Percentiles rank a stretch among this genome's conserved stretches.
Evolutionary conservation across 2,888 invertebrate species (phyloP).

Genomic region (Lamellibrachia satsuma): DNA sequence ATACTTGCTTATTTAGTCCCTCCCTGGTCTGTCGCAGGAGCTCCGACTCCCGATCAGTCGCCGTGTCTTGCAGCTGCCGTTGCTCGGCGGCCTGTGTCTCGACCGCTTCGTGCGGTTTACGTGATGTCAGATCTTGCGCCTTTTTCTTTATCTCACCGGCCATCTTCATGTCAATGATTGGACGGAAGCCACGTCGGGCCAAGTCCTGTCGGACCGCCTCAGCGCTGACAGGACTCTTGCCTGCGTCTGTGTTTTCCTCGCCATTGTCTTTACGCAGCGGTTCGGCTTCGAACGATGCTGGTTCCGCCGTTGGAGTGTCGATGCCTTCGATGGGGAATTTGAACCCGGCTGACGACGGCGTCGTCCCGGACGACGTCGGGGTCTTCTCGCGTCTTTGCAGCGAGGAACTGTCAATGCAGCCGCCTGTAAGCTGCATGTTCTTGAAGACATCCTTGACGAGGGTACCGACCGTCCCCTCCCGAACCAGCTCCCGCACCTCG

Average conservation of each 20-base stretch:
- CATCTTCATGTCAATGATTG: constrained; percentile 37
- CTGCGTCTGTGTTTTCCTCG: constrained; percentile 24
- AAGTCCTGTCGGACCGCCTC: constrained; percentile 17
- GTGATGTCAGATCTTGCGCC: constrained; percentile 40
- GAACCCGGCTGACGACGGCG: constrained; percentile 29
- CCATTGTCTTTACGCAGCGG: constrained; percentile 1
- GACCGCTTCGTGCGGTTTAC: constrained; percentile 40
- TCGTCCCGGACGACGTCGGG: neutral
- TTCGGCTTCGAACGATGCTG: neutral
- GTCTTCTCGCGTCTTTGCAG: constrained; percentile 4
- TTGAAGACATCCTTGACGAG: constrained; percentile 34
- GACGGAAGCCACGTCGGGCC: constrained; percentile 41
- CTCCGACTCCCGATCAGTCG: constrained; percentile 19
- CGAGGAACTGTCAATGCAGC: constrained; percentile 24
- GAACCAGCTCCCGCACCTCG: constrained; percentile 29
- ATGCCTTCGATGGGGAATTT: constrained; percentile 45
- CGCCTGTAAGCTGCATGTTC: constrained; percentile 32
- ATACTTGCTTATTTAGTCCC: constrained; percentile 17
- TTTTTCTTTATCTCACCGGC: constrained; percentile 37
- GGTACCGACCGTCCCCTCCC: constrained; percentile 29
- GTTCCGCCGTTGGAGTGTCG: constrained; percentile 36
- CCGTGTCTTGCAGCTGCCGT: constrained; percentile 3
- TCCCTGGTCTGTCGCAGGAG: constrained; percentile 23
- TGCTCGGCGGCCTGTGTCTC: constrained; percentile 30
- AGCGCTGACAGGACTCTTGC: neutral